Evolutionary conservation across 2,113 vertebrate genomes (phyloP).

Genomic region (Hemichromis elongatus): DNA sequence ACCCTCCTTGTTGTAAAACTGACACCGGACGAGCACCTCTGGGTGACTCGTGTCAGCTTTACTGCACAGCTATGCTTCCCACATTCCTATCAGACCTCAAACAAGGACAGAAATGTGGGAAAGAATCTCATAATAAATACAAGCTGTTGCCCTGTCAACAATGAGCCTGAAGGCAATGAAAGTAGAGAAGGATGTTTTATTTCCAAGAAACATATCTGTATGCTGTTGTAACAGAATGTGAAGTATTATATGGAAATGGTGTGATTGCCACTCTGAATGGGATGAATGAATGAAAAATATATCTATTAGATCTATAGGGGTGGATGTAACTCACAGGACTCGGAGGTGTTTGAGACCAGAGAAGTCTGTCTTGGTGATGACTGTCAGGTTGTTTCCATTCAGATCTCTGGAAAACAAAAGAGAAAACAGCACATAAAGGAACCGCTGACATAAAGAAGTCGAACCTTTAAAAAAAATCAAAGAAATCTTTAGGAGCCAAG

Average conservation of each 20-base stretch:
- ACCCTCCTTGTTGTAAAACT: slow-evolving; percentile 2
- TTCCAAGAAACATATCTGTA: background rate
- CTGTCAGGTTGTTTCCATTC: slow-evolving; percentile 90
- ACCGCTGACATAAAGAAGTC: background rate
- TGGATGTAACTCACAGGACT: slow-evolving; percentile 77
- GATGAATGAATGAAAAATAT: background rate
- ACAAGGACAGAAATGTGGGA: background rate
- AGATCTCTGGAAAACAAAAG: slow-evolving; percentile 79
- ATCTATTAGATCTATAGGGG: background rate
- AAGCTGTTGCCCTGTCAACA: background rate
- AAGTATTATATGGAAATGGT: background rate
- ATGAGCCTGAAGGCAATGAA: background rate
- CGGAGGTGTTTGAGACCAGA: slow-evolving; percentile 83
- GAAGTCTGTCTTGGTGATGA: slow-evolving; percentile 84
- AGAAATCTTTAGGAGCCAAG: background rate
- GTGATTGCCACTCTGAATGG: background rate
- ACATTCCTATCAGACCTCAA: slow-evolving; percentile 1
- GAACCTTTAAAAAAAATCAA: background rate
- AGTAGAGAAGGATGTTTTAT: background rate
- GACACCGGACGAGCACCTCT: slow-evolving; percentile 31
- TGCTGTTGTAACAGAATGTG: background rate
- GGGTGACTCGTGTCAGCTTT: slow-evolving; percentile 31
- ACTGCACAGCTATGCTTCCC: background rate
- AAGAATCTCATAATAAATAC: background rate
- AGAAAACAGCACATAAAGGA: background rate